Evolutionary conservation across 2,113 vertebrate species (phyloP), one percentile per base, ranked within the genome.

Genomic region (Glaucidium brasilianum): DNA sequence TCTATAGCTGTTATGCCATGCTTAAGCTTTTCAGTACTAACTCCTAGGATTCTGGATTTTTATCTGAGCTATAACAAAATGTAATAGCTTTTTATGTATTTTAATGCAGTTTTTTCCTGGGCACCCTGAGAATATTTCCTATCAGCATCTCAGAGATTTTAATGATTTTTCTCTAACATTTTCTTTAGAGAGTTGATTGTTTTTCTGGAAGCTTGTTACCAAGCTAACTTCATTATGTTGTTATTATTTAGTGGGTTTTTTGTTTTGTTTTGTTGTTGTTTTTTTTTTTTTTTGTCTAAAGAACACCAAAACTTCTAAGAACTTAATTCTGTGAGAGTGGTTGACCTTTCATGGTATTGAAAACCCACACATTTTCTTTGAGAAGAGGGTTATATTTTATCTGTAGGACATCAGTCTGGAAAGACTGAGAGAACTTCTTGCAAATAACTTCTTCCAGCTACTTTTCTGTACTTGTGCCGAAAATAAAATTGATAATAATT

Each of bases 401-500:
- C 41, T 85, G 41, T 55, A 68, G 45, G 60, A 63, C 41, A 71
- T 67, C 52, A 85, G 37, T 47, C 52, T 81, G 94, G 72, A 86
- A 60, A 85, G 56, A 37, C 50, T 76, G 53, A 76, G 55, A 67
- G 23, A 72, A 34, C 53, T 88, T 55, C 37, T 64, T 78, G 55
- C 20, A 76, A 71, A 88, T 3, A 93, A 47, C 37, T 82, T 72
- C 10, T 85, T 91, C 26, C 69, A 91, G 45, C 43, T 91, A 53
- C 34, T 58, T 85, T 84, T 78, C 35, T 89, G 34, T 92, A 55
- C 83, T 72, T 47, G 69, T 81, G n/a, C 58, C 72, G 81, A 41
- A 89, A 91, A 72, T 76, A 79, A 96, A 96, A 76, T 78, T 17
- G 30, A 22, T 89, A 79, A 63, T 94, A 92, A 81, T 78, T 92